Conservation (phyloP, 2,888 invertebrate species). For the Lydus trimaculatus region DNA sequence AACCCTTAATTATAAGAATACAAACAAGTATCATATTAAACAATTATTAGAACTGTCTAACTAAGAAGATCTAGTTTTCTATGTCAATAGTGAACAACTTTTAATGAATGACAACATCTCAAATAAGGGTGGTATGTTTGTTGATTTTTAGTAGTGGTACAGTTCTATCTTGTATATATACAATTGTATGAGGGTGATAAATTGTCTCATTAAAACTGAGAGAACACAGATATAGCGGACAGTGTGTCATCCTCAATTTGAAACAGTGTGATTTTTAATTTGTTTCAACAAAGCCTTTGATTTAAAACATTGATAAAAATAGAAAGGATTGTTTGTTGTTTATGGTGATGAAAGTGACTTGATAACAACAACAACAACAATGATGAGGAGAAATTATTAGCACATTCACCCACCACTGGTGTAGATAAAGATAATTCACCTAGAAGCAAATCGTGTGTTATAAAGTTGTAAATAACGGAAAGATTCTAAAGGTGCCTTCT, state of each 20-base stretch:
- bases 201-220: neutral
- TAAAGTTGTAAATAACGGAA: neutral
- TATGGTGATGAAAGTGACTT: neutral
- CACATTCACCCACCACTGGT: neutral
- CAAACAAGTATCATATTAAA: too few relatives aligned
- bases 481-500: neutral
- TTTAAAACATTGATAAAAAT: neutral
- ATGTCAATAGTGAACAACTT: neutral
- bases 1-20: neutral
- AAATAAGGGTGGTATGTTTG: conserved; percentile 1
- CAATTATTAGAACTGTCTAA: too few relatives aligned
- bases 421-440: neutral
- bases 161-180: too few relatives aligned
- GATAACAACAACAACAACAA: neutral
- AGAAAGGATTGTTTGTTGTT: neutral
- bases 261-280: neutral
- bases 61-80: neutral
- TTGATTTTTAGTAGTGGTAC: too few relatives aligned
- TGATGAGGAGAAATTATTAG: neutral
- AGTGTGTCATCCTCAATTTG: neutral
- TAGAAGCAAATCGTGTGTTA: neutral
- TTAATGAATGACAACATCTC: neutral
- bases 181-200: neutral
- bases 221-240: neutral
- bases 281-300: neutral